These are phyloP conservation scores for Oxytorus armatus DNA, from an alignment of 2,888 invertebrate species.

Conservation along the genomic window DNA sequence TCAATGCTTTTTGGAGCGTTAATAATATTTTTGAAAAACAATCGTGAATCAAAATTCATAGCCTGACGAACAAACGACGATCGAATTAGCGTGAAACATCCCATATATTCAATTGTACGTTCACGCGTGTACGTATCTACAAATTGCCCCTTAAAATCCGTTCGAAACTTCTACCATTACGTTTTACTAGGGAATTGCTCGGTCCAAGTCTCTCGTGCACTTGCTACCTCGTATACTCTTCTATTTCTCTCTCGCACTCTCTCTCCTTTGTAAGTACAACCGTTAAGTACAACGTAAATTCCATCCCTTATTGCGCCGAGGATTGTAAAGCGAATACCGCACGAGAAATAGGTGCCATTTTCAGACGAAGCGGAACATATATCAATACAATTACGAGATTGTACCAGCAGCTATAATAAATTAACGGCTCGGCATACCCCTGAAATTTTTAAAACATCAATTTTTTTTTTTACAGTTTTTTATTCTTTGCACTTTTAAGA, in stretches of 20 bases:
- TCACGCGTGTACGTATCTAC: slow-evolving; percentile 5
- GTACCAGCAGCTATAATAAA: too few species aligned
- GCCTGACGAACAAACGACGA: too few species aligned
- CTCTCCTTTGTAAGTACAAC: slow-evolving; percentile 14
- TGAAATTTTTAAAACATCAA: too few species aligned
- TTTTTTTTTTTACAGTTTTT: too few species aligned
- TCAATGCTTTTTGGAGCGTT: too few species aligned
- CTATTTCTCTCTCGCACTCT: background rate
- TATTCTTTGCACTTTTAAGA: too few species aligned
- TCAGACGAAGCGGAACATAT: slow-evolving; percentile 5
- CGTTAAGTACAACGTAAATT: slow-evolving; percentile 47
- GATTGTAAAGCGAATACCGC: slow-evolving; percentile 24
- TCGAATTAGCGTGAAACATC: too few species aligned
- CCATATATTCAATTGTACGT: too few species aligned
- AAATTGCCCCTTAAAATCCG: slow-evolving; percentile 55
- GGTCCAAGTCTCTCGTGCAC: slow-evolving; percentile 6
- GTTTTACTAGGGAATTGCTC: slow-evolving; percentile 56
- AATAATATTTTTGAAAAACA: too few species aligned
- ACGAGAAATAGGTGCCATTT: slow-evolving; percentile 40
- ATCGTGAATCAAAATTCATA: too few species aligned
- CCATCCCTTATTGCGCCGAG: slow-evolving; percentile 19
- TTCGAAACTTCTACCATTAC: slow-evolving; percentile 60
- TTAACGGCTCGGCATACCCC: too few species aligned
- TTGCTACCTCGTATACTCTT: background rate
- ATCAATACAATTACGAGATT: too few species aligned